Base-by-base conservation (phyloP, 2,888 invertebrate genomes). In the Arctia plantaginis region DNA sequence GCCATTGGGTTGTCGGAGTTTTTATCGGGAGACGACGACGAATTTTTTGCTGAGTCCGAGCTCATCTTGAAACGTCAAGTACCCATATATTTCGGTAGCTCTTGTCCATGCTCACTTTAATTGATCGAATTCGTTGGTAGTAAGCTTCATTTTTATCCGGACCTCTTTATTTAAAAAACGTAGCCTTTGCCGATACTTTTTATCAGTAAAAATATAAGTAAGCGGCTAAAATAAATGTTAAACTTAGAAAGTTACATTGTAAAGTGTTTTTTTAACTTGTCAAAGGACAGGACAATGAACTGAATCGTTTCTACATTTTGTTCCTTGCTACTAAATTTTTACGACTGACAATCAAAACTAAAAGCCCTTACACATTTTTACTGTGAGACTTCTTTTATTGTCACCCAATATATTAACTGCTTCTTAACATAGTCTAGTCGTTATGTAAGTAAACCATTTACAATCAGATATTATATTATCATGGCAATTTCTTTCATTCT, bases 101-200 rank as follows among this genome's bases (percentile, higher is more conserved):
- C 80, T 87, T 88, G 87, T 89, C 87, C 90, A 91, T 90, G 87
- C 85, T 84, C 90, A 86, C 83, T 85, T 92, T 94, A 95, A 95
- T 95, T 95, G 95, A 94, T 94, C 91, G 92, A 91, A 92, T 92
- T 89, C 90, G 83, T 88, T 91, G 90, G 91, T 92, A 91, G 91
- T 91, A 92, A 90, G 87, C 89, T 86, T 89, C 87, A 89, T 90
- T 90, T 92, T 90, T 91, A 87, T 87, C 76, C 72, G 72, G 74
- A 79, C 59, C 75, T 80, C 79, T 80, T 81, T 79, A 74, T 82
- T 80, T 81, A 81, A 79, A 77, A 80, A 81, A 87, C 84, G 84
- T 84, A 84, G 80, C 80, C 82, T 83, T 74, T 76, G 66, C 74
- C 35, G 71, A 69, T 71, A 79, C 86, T 87, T 72, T 89, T 88